Evolutionary conservation across 2,888 invertebrate genomes (phyloP), one percentile per base, ranked within the genome.

Genomic region (Phorcus lineatus): DNA sequence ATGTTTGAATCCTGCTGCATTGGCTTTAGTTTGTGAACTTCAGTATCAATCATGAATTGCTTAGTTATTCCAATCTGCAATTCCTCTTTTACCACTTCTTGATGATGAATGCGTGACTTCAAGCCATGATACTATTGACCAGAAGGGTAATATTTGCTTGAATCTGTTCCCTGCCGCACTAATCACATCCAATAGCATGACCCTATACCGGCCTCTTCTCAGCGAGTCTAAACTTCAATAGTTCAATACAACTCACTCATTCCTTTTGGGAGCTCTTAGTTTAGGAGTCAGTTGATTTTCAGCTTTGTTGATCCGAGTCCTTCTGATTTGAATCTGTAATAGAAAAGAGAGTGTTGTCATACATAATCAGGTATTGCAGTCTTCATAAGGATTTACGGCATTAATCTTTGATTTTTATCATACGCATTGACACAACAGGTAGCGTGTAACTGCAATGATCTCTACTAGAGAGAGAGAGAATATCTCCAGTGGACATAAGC

Each of bases 61-160:
- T 62, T 62, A 62, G 62, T 62, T 62, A 62, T 62, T 62, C 62
- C 62, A 62, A 62, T 62, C 62, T 62, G 62, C 28, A 28, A 62
- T 62, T 62, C 28, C 62, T 62, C 62, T 62, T 28, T 28, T 62
- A 28, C 28, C 62, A 28, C 13, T 62, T 62, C 28, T 62, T 28
- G 22, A 24, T 62, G 62, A 62, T 62, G 28, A 28, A 28, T 62
- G 62, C 62, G 62, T 62, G 62, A 62, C 62, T 62, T 62, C 62
- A 62, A 28, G 24, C 62, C 62, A 22, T 62, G 62, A 62, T 62
- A 62, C 28, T 62, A 62, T 62, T 62, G 62, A 62, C 62, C 28
- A 28, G 28, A 9, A 28, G 62, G 62, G 22, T 62, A 28, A 62
- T 28, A 28, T 62, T 62, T 28, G 62, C 62, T 62, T 62, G 62